phyloP scores from a whole-genome alignment of 2,797 vertebrate genomes.

The Streptopelia turtur region DNA sequence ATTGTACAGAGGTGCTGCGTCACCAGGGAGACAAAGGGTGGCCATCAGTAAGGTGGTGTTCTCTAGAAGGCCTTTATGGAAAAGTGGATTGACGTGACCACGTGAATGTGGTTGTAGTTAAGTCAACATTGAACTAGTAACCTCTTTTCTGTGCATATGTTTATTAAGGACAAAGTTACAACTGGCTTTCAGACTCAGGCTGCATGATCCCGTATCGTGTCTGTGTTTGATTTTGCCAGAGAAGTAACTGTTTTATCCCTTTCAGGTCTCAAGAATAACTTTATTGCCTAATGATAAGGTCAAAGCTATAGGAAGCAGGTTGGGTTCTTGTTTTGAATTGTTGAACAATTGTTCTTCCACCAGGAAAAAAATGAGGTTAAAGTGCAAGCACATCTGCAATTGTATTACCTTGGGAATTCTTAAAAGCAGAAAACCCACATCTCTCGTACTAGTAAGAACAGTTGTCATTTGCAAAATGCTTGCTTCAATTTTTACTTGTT shows the following conservation, averaged over 20 bases:
- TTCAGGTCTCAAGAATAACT: not conserved
- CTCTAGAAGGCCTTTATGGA: not conserved
- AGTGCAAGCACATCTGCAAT: not conserved
- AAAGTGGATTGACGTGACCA: not conserved
- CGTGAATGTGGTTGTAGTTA: not conserved
- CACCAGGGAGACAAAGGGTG: not conserved
- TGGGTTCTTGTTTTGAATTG: not conserved
- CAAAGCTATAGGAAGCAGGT: not conserved
- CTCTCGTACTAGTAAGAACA: not conserved
- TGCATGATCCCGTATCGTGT: rapidly evolving
- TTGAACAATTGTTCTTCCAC: not conserved
- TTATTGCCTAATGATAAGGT: not conserved
- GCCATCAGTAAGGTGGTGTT: not conserved
- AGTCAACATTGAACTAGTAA: not conserved
- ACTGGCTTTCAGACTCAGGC: not conserved
- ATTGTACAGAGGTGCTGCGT: rapidly evolving
- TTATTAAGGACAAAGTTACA: not conserved
- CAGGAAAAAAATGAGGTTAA: not conserved
- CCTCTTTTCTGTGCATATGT: not conserved
- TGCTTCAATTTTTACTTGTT: not conserved
- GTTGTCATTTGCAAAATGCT: not conserved
- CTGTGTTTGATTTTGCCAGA: not conserved
- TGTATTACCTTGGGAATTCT: not conserved
- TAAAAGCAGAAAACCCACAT: not conserved
- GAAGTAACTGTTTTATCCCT: not conserved